A percentile compares a stretch with the other conserved stretches of the same genome.
These are phyloP conservation scores for Prolemur simus DNA, from an alignment of 2,113 vertebrate species.

Conservation along the genomic window DNA sequence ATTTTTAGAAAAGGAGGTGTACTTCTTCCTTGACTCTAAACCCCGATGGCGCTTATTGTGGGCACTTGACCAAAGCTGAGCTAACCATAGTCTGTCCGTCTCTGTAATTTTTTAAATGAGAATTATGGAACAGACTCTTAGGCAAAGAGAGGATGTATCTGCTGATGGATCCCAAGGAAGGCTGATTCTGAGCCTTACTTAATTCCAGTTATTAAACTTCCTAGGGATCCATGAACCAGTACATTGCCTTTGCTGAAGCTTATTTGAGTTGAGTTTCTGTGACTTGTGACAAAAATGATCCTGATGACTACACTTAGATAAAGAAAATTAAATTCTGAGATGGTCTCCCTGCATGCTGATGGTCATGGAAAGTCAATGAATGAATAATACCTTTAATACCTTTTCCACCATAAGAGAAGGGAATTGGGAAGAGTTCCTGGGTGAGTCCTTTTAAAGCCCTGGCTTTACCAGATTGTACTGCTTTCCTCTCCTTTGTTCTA, in stretches of 20 bases:
- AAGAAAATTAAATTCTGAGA: slow-evolving; percentile 47
- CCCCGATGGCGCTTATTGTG: background rate
- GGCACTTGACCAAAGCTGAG: background rate
- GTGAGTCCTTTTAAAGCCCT: background rate
- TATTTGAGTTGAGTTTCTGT: slow-evolving; percentile 37
- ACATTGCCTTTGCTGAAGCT: slow-evolving; percentile 48
- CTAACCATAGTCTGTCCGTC: background rate
- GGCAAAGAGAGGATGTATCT: background rate
- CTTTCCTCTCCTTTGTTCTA: background rate
- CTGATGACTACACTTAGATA: slow-evolving; percentile 45
- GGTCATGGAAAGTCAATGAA: background rate
- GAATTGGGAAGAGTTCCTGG: background rate
- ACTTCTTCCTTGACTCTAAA: background rate
- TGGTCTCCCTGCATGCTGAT: background rate
- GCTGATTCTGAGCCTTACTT: slow-evolving; percentile 48
- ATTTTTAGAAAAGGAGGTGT: background rate
- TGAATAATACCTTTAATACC: background rate
- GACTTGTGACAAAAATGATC: slow-evolving; percentile 35
- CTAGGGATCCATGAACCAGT: slow-evolving; percentile 49
- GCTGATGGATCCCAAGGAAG: slow-evolving; percentile 1
- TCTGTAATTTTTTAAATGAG: background rate
- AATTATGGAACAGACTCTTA: slow-evolving; percentile 7
- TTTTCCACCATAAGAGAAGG: background rate
- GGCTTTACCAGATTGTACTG: background rate
- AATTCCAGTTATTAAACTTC: slow-evolving; percentile 59